Conservation (phyloP, 2,113 vertebrate genomes). For the Propithecus coquereli region DNA sequence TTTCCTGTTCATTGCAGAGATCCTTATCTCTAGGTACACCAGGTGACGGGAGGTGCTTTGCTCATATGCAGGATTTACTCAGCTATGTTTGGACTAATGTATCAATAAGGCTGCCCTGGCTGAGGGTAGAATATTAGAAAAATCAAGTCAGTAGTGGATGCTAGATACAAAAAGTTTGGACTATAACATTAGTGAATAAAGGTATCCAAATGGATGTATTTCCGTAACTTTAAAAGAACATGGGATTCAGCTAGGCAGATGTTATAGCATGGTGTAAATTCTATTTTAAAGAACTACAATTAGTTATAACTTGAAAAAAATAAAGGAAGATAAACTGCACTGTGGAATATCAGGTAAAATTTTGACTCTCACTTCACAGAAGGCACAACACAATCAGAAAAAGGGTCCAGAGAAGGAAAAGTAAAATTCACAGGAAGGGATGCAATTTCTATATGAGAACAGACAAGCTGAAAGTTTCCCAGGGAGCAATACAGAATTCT, state of each 20-base stretch:
- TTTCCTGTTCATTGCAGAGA: background rate
- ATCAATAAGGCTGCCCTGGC: background rate
- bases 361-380: background rate
- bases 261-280: background rate
- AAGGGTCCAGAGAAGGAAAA: background rate
- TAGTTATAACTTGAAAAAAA: conserved; percentile 12
- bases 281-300: conserved; percentile 38
- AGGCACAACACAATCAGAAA: background rate
- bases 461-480: background rate
- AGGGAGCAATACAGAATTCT: background rate
- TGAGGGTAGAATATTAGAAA: conserved; percentile 17
- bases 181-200: background rate
- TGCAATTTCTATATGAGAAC: background rate
- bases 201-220: background rate
- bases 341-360: background rate
- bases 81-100: background rate
- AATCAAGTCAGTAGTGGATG: background rate
- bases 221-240: conserved; percentile 16
- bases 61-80: background rate
- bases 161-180: background rate
- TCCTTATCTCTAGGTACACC: background rate
- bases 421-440: background rate
- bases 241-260: background rate
- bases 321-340: background rate
- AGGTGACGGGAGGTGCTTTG: background rate